Conservation (phyloP, 2,797 vertebrate genomes). For the Gymnocypris eckloni region DNA sequence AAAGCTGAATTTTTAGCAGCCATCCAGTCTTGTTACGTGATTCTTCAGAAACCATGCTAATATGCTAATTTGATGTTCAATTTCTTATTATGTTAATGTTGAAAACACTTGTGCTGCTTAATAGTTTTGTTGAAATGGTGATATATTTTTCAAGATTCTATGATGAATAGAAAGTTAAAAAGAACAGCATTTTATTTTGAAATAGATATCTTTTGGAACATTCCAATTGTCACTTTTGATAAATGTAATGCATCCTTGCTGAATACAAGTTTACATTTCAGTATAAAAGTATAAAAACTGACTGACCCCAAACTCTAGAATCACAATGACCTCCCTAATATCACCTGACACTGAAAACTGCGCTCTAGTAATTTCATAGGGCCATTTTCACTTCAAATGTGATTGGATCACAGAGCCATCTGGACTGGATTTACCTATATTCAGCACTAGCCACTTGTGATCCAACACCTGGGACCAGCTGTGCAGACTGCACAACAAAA, state of each 20-base stretch:
- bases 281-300: not conserved
- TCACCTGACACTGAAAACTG: not conserved
- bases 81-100: not conserved
- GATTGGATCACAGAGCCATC: not conserved
- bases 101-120: not conserved
- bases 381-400: not conserved
- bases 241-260: not conserved
- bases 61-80: not conserved
- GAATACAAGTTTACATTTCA: too few relatives aligned
- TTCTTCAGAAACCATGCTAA: not conserved
- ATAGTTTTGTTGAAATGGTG: not conserved
- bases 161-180: not conserved
- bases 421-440: not conserved
- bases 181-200: not conserved
- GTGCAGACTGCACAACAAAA: not conserved
- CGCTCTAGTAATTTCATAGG: not conserved
- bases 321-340: not conserved
- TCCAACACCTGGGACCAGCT: not conserved
- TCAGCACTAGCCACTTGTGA: not conserved
- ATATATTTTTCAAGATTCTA: not conserved
- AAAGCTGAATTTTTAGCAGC: not conserved
- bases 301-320: not conserved
- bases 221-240: not conserved
- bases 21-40: not conserved
- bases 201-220: not conserved